Evolutionary conservation across 2,888 invertebrate genomes (phyloP).

Genomic region (Pseudoips prasinana): DNA sequence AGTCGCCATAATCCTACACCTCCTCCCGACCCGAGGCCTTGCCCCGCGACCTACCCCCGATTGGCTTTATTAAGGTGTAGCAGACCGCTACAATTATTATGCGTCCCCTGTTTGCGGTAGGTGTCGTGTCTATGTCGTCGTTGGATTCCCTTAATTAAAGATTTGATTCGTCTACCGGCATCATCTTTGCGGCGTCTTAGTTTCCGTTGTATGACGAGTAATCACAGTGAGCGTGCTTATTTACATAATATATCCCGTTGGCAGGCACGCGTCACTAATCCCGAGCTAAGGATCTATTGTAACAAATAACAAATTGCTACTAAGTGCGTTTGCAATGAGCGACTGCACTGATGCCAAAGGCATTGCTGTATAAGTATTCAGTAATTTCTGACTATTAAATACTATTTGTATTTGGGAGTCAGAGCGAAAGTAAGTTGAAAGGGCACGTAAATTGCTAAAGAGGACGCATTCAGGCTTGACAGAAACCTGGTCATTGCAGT

Average conservation of each 20-base stretch:
- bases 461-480: conserved; percentile 66
- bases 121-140: conserved; percentile 72
- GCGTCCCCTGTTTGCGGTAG: conserved; percentile 80
- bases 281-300: conserved; percentile 9
- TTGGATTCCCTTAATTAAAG: conserved; percentile 78
- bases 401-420: conserved; percentile 43
- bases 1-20: conserved; percentile 68
- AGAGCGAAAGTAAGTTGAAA: conserved; percentile 55
- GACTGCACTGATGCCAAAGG: conserved; percentile 37
- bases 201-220: conserved; percentile 28
- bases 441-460: conserved; percentile 70
- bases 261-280: conserved; percentile 5
- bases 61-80: conserved; percentile 82
- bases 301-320: conserved; percentile 6
- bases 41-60: conserved; percentile 52
- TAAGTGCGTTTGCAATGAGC: conserved; percentile 9
- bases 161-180: conserved; percentile 67
- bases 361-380: conserved; percentile 32
- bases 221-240: conserved; percentile 20
- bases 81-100: conserved; percentile 82
- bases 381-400: too few relatives aligned
- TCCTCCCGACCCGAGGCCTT: conserved; percentile 39
- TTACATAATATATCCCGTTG: conserved; percentile 20
- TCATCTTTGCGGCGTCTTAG: conserved; percentile 53
- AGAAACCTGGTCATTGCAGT: conserved; percentile 54